Evolutionary conservation across 1,140 invertebrate genomes (phyloP).

Genomic region (Frieseomelitta varia): DNA sequence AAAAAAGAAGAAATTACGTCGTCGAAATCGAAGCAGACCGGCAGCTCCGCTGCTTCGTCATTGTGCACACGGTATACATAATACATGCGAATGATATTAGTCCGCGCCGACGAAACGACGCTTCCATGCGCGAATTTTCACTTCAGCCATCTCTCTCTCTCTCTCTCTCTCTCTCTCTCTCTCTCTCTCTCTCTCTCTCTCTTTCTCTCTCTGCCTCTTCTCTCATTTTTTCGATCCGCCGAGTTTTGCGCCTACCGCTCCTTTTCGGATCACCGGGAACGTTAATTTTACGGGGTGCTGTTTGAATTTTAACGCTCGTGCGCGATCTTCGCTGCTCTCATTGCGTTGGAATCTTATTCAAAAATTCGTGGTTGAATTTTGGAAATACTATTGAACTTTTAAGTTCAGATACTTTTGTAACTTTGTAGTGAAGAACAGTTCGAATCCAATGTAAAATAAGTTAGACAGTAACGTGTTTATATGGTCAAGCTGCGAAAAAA

Average conservation of each 20-base stretch:
- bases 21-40: constrained; percentile 57
- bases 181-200: not conserved
- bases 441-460: no score
- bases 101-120: constrained; percentile 40
- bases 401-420: no score
- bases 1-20: constrained; percentile 20
- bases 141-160: not conserved
- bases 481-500: no score
- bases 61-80: constrained; percentile 58
- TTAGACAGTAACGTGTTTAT: no score
- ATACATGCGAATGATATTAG: constrained; percentile 63
- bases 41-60: constrained; percentile 41
- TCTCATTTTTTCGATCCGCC: not conserved
- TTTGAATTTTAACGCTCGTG: not conserved
- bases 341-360: not conserved
- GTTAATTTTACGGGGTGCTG: constrained; percentile 51
- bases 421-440: no score
- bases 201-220: constrained; percentile 1
- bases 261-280: not conserved
- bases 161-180: constrained; percentile 1
- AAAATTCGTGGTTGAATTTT: not conserved
- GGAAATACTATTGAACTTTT: no score
- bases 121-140: constrained; percentile 27
- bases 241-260: not conserved
- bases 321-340: no score